phyloP scores from a whole-genome alignment of 1,140 invertebrate species.

The Euwallacea similis region DNA sequence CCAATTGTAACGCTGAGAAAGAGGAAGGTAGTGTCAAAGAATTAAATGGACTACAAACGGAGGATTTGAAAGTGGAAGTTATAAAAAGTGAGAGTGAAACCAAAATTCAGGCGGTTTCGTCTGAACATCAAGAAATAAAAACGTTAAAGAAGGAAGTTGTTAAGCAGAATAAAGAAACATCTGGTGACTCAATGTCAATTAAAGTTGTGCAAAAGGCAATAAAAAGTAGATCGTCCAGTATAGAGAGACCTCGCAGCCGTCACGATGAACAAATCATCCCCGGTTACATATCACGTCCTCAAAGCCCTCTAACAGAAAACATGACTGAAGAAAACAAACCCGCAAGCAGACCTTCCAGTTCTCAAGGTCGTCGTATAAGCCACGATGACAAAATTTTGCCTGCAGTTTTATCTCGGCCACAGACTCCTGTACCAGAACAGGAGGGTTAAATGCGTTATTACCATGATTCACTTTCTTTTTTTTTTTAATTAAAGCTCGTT shows the following conservation, averaged over 20 bases:
- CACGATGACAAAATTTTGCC: constrained; percentile 25
- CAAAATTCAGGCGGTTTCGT: no score
- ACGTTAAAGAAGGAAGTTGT: no score
- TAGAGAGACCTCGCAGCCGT: neutral
- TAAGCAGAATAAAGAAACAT: no score
- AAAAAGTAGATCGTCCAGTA: constrained; percentile 15
- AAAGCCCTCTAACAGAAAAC: constrained; percentile 11
- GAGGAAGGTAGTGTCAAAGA: no score
- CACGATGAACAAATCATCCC: constrained; percentile 31
- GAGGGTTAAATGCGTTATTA: neutral
- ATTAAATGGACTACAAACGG: no score
- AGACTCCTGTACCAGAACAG: neutral
- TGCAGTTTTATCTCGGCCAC: constrained; percentile 9
- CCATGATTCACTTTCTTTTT: no score
- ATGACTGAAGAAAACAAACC: neutral
- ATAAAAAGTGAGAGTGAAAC: no score
- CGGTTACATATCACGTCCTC: constrained; percentile 15
- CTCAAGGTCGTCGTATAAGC: constrained; percentile 6
- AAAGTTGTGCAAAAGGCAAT: neutral
- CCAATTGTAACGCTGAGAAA: no score
- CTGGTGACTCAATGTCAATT: no score
- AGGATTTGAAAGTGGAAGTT: no score
- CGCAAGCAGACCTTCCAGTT: constrained; percentile 2
- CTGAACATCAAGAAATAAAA: no score
- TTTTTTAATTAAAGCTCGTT: no score